Conservation (phyloP, 2,113 vertebrate species). For the Thamnophis sirtalis region DNA sequence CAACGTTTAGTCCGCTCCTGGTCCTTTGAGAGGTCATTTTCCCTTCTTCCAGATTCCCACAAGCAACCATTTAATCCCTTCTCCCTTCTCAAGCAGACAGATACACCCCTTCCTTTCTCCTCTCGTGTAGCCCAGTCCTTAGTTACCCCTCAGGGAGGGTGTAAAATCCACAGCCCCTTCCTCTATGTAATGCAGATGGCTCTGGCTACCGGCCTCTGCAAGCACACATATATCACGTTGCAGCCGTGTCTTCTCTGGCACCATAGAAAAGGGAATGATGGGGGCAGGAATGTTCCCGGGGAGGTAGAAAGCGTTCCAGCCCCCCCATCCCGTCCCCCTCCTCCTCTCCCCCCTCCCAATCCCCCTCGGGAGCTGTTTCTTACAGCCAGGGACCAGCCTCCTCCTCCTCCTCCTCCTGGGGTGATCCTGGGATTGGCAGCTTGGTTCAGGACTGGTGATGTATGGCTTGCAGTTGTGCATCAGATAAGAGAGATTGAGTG, state of each 20-base stretch:
- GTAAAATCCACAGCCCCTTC: neutral
- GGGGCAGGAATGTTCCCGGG: neutral
- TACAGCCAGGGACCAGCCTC: no score
- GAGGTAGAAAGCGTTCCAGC: no score
- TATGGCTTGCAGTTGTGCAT: neutral
- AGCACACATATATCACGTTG: neutral
- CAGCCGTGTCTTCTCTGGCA: neutral
- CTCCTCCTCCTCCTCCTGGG: no score
- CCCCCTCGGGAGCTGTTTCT: neutral
- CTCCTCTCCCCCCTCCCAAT: no score
- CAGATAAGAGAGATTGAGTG: neutral
- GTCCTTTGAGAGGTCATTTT: neutral
- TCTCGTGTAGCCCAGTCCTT: neutral
- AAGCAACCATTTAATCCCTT: neutral
- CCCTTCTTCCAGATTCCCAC: neutral
- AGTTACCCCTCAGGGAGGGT: neutral
- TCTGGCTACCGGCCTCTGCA: neutral
- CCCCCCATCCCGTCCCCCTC: no score
- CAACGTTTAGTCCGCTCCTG: neutral
- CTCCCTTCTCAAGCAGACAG: neutral
- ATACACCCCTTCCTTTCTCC: neutral
- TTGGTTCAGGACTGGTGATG: no score
- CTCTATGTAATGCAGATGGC: neutral
- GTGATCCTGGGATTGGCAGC: neutral
- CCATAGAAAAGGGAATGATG: neutral